These are phyloP conservation scores for Cryptus viduatorius DNA, from an alignment of 2,888 invertebrate species.

Conservation along the genomic window DNA sequence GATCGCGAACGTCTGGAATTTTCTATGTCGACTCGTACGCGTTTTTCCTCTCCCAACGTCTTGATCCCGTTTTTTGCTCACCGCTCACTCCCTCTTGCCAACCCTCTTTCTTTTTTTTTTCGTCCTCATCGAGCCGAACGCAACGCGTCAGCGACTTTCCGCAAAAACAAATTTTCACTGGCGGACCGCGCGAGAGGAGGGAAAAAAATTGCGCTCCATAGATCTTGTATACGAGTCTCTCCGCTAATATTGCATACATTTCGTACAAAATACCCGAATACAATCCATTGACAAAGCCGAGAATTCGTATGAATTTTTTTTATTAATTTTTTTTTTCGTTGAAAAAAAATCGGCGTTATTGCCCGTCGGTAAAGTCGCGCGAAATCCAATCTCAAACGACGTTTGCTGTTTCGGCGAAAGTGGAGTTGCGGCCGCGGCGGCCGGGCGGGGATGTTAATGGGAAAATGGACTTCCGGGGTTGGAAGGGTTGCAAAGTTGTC, in stretches of 20 bases:
- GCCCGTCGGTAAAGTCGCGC: neutral
- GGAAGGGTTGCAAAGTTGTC: neutral
- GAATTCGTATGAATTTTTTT: neutral
- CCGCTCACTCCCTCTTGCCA: neutral
- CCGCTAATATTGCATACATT: neutral
- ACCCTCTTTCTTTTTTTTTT: neutral
- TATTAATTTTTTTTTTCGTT: too few relatives aligned
- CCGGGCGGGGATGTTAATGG: neutral
- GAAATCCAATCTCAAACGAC: neutral
- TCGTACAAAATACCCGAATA: neutral
- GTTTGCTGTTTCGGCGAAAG: neutral
- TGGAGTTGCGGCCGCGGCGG: neutral
- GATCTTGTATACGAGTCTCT: neutral
- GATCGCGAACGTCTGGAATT: conserved; percentile 16
- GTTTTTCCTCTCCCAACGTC: conserved; percentile 15
- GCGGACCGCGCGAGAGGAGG: neutral
- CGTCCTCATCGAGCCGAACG: neutral
- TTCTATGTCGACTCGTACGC: conserved; percentile 10
- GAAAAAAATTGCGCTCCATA: neutral
- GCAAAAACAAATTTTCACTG: conserved; percentile 33
- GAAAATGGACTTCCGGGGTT: neutral
- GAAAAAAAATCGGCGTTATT: too few relatives aligned
- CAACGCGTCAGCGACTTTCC: conserved; percentile 33
- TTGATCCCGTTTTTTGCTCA: neutral
- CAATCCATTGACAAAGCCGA: neutral